Base-by-base conservation (phyloP, 92 coral and sea anemone genomes). In the Plumapathes pennacea region DNA sequence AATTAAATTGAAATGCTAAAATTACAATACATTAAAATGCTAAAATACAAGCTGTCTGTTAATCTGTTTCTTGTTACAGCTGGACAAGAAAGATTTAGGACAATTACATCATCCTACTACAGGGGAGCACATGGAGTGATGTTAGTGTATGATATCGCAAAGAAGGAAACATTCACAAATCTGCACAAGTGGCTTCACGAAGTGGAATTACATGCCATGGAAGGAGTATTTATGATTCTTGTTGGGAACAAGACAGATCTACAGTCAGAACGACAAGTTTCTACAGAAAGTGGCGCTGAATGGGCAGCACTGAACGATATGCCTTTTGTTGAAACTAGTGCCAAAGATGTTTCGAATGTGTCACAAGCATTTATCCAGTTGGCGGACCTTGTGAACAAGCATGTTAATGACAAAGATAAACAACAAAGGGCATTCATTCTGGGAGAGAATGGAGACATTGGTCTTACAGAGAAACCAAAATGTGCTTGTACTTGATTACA, bases 51-150 rank as follows among this genome's bases (percentile, higher is more conserved):
- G n/a, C n/a, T n/a, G n/a, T n/a, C n/a, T n/a, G n/a, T n/a, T n/a
- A n/a, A n/a, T n/a, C 15, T 48, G 28, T 62, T 1, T 65, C 53
- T 28, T 31, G 26, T 41, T 42, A 37, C 75, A 91, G 97, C 97
- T 83, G 97, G 97, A 9, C 97, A 91, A 48, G 97, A 91, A 38
- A 67, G 96, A 69, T 91, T 91, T 45, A 82, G 82, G 49, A 88
- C 96, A 29, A 79, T 91, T 17, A 91, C 97, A 7, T 91, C 97
- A 0, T 89, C 97, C 26, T 91, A 88, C 47, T 91, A 91, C 55
- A 75, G 97, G n/a, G 97, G 97, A 27, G 96, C 97, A 0, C 97
- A 91, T 62, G 97, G 97, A 7, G 90, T 88, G 0, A 85, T 91
- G 89, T 76, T 91, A 31, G 85, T 91, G 31, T 91, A 88, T 68